These are phyloP conservation scores for Pomacea maculata DNA, from an alignment of 1,140 invertebrate genomes.

Conservation along the genomic window DNA sequence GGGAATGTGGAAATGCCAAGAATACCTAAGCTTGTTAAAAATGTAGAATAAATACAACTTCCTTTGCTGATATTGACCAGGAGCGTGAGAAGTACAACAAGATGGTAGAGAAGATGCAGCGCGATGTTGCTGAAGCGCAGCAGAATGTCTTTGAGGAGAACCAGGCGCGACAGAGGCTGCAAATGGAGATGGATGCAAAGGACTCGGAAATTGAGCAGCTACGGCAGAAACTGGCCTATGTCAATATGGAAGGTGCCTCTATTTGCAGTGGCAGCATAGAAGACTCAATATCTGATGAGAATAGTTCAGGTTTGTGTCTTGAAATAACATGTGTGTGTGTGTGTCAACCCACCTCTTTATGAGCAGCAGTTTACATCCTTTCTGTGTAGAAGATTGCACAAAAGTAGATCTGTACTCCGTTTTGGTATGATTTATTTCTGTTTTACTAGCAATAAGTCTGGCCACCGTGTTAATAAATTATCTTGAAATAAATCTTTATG, in stretches of 20 bases:
- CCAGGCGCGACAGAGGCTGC: slow-evolving; percentile 78
- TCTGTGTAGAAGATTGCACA: background rate
- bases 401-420: background rate
- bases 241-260: slow-evolving; percentile 86
- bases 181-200: slow-evolving; percentile 96
- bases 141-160: slow-evolving; percentile 74
- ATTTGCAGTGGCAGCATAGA: slow-evolving; percentile 78
- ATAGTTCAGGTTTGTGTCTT: background rate
- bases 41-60: background rate
- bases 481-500: background rate
- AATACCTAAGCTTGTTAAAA: too few relatives aligned
- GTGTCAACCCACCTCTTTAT: background rate
- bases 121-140: slow-evolving; percentile 87
- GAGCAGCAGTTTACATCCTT: background rate
- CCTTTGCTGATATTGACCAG: slow-evolving; percentile 49
- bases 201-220: slow-evolving; percentile 95
- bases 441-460: background rate
- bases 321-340: background rate
- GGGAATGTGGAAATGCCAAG: too few relatives aligned
- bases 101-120: slow-evolving; percentile 82
- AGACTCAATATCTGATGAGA: slow-evolving; percentile 27
- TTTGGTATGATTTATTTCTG: background rate
- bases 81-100: slow-evolving; percentile 94
- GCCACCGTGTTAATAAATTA: background rate
- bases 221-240: slow-evolving; percentile 73